Base-by-base conservation (phyloP, 2,797 vertebrate species). In the Rhabdomys pumilio region DNA sequence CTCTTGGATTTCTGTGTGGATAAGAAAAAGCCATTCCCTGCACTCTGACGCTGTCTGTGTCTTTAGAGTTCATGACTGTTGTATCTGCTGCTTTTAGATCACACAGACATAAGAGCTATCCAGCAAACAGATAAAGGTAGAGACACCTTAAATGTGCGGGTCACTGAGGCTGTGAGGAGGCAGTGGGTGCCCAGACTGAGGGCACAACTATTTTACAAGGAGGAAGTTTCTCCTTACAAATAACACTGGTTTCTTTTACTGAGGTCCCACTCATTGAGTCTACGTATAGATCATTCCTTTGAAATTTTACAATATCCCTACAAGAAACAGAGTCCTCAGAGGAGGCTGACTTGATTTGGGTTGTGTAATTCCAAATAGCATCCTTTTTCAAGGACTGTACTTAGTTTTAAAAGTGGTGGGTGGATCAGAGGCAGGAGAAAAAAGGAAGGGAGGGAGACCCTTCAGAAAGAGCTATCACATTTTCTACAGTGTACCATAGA, bases 101-200 rank as follows among this genome's bases (percentile, higher is more conserved):
- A n/a, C 47, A 85, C 53, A 77, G 86, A 31, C 13, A 0, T 41
- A 50, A 57, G 83, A 38, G n/a, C 41, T 15, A 19, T 50, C 55
- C n/a, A 53, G 67, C 13, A 41, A 85, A 47, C 57, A 93, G 87
- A 73, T 38, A 59, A 95, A 92, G 6, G n/a, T 57, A 96, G 90
- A 89, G 38, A 9, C 0, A 29, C 38, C 26, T 89, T 92, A 89
- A 72, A 61, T 69, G 80, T 19, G 11, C 11, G 41, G 9, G 29
- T 59, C n/a, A 77, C 13, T 80, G 79, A 41, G 67, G 14, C 1
- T 59, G 4, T 83, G 55, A 61, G 8, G 31, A 82, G 20, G 3
- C 47, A 55, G n/a, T 44, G 80, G 67, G n/a, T 84, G 57, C 34
- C 20, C 1, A 47, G 80, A 73, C 8, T 53, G 1, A 24, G 31